These are phyloP conservation scores for Meghimatium bilineatum DNA, from an alignment of 2,888 invertebrate species.

Conservation along the genomic window DNA sequence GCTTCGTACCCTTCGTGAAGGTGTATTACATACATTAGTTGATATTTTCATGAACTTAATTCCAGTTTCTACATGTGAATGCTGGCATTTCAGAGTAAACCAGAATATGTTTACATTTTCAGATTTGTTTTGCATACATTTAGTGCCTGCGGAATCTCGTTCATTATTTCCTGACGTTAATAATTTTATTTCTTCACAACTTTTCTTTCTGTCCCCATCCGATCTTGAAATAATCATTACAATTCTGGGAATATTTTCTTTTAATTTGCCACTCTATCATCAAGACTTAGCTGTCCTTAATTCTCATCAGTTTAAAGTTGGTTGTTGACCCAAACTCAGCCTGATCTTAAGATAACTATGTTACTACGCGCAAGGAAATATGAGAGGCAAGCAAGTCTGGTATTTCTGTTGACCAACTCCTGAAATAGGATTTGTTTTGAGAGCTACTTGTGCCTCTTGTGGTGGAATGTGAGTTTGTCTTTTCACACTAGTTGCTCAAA, in stretches of 20 bases:
- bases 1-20: neutral
- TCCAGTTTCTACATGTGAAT: neutral
- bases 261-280: neutral
- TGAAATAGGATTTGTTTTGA: neutral
- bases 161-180: neutral
- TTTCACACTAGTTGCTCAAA: neutral
- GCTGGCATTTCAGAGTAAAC: too few relatives aligned
- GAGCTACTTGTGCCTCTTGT: neutral
- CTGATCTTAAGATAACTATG: neutral
- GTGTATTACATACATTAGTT: neutral
- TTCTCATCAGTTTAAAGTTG: neutral
- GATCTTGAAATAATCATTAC: neutral
- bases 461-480: neutral
- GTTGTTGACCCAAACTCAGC: neutral
- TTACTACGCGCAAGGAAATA: neutral
- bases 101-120: neutral
- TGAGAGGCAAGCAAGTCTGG: neutral
- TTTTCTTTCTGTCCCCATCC: neutral
- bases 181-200: neutral
- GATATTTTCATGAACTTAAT: neutral
- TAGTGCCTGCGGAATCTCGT: neutral
- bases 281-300: neutral
- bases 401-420: neutral
- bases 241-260: neutral
- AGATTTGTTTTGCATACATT: neutral